Percentiles rank a stretch among this genome's conserved stretches.
Evolutionary conservation across 2,113 vertebrate genomes (phyloP).

Genomic region (Amphiprion percula): DNA sequence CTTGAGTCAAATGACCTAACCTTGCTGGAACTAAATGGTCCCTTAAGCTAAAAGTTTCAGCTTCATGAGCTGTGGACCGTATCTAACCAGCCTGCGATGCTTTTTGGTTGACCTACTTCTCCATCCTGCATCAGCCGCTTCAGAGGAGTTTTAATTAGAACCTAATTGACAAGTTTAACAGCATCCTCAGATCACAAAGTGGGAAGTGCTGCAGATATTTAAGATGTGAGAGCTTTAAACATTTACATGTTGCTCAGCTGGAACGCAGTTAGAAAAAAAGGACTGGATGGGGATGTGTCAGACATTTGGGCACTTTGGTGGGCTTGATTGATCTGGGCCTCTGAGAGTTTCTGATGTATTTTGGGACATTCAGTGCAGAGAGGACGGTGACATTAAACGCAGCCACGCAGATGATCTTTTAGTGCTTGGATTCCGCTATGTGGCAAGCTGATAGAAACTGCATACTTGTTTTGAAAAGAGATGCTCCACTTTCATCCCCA

Average conservation of each 20-base stretch:
- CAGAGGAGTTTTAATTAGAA: conserved; percentile 51
- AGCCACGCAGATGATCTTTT: conserved; percentile 41
- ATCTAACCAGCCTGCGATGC: background rate
- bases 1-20: background rate
- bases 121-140: conserved; percentile 20
- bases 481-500: background rate
- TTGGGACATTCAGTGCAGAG: conserved; percentile 13
- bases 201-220: conserved; percentile 41
- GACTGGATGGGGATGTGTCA: conserved; percentile 42
- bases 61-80: background rate
- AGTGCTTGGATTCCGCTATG: conserved; percentile 16
- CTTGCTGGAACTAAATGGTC: background rate
- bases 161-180: conserved; percentile 61
- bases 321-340: conserved; percentile 55
- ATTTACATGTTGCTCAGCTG: conserved; percentile 33
- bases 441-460: conserved; percentile 1
- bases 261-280: conserved; percentile 3
- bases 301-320: conserved; percentile 39
- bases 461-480: conserved; percentile 11
- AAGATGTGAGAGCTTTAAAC: conserved; percentile 49
- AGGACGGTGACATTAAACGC: conserved; percentile 21
- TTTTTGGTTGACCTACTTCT: conserved; percentile 42
- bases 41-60: background rate
- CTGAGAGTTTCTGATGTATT: conserved; percentile 36
- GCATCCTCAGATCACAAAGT: conserved; percentile 45